Percentiles rank a stretch among this genome's conserved stretches.
These are phyloP conservation scores for Himalopsyche japonica DNA, from an alignment of 2,888 invertebrate species.

Conservation along the genomic window DNA sequence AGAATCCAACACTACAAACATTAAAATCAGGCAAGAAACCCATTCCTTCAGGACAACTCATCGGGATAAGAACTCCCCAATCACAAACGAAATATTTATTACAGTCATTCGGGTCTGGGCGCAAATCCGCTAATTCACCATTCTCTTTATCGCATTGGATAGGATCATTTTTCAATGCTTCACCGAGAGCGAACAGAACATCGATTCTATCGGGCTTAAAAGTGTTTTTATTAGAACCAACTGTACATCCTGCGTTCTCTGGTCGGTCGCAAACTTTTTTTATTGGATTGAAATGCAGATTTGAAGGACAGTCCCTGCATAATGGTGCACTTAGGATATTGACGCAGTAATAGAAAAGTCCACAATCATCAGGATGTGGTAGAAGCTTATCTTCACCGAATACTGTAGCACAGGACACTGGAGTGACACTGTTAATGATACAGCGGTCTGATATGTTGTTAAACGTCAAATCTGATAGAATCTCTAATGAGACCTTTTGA, in stretches of 20 bases:
- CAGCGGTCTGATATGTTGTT: constrained; percentile 42
- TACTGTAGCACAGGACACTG: constrained; percentile 42
- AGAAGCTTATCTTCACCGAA: constrained; percentile 42
- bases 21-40: constrained; percentile 14
- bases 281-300: constrained; percentile 44
- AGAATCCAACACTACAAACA: not conserved
- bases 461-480: not conserved
- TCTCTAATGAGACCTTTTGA: not conserved
- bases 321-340: constrained; percentile 35
- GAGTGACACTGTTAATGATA: constrained; percentile 41
- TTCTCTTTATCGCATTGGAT: constrained; percentile 5
- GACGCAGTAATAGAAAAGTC: constrained; percentile 46
- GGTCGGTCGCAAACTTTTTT: constrained; percentile 45
- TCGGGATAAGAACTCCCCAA: constrained; percentile 24
- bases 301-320: constrained; percentile 45
- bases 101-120: constrained; percentile 24
- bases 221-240: not conserved
- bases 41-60: constrained; percentile 30
- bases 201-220: not conserved
- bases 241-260: constrained; percentile 42
- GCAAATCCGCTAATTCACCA: constrained; percentile 16
- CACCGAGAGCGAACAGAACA: not conserved
- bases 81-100: constrained; percentile 30
- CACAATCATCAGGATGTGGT: constrained; percentile 46
- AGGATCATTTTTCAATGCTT: not conserved